These are phyloP conservation scores for Adelosebastes latens DNA, from an alignment of 2,797 vertebrate species.

Conservation along the genomic window DNA sequence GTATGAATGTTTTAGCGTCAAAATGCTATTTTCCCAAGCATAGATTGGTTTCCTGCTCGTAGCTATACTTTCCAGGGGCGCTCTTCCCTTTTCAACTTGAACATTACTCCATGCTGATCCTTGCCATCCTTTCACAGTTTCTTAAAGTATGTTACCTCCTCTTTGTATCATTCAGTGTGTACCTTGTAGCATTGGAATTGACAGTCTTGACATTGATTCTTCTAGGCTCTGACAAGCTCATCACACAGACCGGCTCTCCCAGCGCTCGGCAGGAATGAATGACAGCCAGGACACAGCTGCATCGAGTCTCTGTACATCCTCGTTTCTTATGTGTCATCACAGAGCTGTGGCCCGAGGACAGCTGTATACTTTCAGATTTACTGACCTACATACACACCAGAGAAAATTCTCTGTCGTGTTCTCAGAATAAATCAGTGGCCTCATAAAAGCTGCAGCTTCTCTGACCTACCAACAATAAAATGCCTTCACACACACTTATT, in stretches of 20 bases:
- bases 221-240: background rate
- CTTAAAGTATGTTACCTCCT: background rate
- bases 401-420: constrained; percentile 11
- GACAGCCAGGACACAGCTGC: background rate
- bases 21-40: too few relatives aligned
- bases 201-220: background rate
- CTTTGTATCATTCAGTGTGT: background rate
- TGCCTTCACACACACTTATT: constrained; percentile 30
- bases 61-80: background rate
- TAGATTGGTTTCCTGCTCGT: background rate
- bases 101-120: background rate
- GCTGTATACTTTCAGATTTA: constrained; percentile 38
- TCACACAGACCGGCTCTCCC: background rate
- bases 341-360: constrained; percentile 23
- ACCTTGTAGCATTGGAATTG: background rate
- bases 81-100: background rate
- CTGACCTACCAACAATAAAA: constrained; percentile 39
- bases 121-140: background rate
- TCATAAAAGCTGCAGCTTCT: constrained; percentile 35
- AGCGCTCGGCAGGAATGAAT: background rate
- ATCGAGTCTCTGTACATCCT: background rate
- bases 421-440: constrained; percentile 52
- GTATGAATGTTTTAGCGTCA: too few relatives aligned
- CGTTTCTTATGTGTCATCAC: background rate
- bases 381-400: constrained; percentile 51